Percentiles rank a stretch among this genome's conserved stretches.
These are phyloP conservation scores for Tortricodes alternella DNA, from an alignment of 2,888 invertebrate species.

Conservation along the genomic window DNA sequence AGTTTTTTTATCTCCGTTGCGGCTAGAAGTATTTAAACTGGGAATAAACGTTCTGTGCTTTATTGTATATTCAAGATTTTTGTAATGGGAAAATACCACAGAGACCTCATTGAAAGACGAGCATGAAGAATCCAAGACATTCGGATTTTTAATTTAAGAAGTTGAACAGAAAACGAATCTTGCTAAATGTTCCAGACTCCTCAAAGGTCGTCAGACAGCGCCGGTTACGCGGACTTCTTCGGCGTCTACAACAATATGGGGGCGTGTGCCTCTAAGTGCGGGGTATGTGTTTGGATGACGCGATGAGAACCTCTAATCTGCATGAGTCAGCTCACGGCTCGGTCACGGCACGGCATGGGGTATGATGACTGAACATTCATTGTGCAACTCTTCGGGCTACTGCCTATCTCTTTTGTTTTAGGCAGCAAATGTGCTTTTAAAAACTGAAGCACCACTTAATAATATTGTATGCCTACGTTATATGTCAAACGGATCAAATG, in stretches of 20 bases:
- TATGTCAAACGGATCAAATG: too few relatives aligned
- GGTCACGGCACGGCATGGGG: neutral
- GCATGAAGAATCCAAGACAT: too few relatives aligned
- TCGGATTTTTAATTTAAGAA: too few relatives aligned
- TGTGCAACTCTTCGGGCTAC: conserved; percentile 4
- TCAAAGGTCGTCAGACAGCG: neutral
- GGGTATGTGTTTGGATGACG: conserved; percentile 16
- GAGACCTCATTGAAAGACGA: neutral
- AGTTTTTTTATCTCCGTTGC: conserved; percentile 2
- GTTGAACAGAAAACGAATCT: conserved; percentile 11
- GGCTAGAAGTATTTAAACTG: neutral
- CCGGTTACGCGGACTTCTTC: conserved; percentile 27
- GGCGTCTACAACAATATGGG: conserved; percentile 29
- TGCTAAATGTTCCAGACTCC: conserved; percentile 25
- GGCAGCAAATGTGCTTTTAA: too few relatives aligned
- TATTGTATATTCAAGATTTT: too few relatives aligned
- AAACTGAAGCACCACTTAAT: too few relatives aligned
- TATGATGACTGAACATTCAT: neutral
- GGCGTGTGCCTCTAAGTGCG: conserved; percentile 25
- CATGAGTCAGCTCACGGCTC: neutral
- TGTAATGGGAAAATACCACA: conserved; percentile 4
- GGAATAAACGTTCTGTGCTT: too few relatives aligned
- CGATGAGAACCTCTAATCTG: neutral
- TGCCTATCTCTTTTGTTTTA: too few relatives aligned
- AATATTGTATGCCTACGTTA: too few relatives aligned